A percentile compares a stretch with the other conserved stretches of the same genome.
Conservation (phyloP, 2,888 invertebrate species). For the Camptogramma bilineatum region DNA sequence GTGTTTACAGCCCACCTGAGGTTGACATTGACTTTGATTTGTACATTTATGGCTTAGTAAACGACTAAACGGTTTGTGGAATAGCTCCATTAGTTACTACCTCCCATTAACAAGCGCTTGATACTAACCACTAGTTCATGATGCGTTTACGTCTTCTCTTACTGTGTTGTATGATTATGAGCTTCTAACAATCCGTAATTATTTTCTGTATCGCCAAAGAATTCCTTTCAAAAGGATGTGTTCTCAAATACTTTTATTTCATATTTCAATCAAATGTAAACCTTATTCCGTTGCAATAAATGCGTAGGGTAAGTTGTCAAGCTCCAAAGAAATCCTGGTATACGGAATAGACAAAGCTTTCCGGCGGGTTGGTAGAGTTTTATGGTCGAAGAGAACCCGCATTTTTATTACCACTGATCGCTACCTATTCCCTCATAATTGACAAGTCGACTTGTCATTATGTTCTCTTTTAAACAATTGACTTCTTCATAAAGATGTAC, state of each 20-base stretch:
- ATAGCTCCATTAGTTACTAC: constrained; percentile 55
- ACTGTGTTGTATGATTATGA: constrained; percentile 17
- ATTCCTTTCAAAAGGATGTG: constrained; percentile 35
- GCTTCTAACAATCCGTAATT: constrained; percentile 23
- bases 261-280: constrained; percentile 50
- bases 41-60: constrained; percentile 80
- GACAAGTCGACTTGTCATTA: constrained; percentile 82
- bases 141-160: constrained; percentile 21
- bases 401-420: constrained; percentile 83
- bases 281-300: constrained; percentile 59
- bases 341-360: constrained; percentile 68
- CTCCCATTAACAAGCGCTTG: constrained; percentile 42
- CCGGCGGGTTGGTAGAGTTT: constrained; percentile 79
- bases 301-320: constrained; percentile 22
- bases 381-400: constrained; percentile 79
- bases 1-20: constrained; percentile 82
- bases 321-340: constrained; percentile 49
- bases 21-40: constrained; percentile 85
- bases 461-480: constrained; percentile 76
- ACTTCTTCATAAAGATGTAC: constrained; percentile 49
- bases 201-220: constrained; percentile 37
- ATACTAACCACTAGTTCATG: constrained; percentile 44
- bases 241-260: constrained; percentile 23
- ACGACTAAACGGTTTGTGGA: constrained; percentile 71
- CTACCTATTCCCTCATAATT: constrained; percentile 84